Conservation (phyloP, 1,140 invertebrate species). For the Ylistrum balloti region DNA sequence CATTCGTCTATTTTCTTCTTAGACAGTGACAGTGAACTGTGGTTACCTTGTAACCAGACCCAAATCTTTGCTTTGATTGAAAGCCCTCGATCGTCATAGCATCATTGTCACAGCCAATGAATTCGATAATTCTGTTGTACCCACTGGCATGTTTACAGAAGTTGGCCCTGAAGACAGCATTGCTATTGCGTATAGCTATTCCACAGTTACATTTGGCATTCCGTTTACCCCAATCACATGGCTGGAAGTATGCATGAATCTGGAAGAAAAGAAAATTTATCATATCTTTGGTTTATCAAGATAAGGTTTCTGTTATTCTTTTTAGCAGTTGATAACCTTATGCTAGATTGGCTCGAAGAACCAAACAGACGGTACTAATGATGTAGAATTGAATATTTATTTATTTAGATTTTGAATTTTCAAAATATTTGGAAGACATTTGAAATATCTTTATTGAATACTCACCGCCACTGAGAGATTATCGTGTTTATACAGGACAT, state of each 20-base stretch:
- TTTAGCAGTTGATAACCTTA: no score
- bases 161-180: background rate
- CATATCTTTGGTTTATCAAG: no score
- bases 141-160: conserved; percentile 2
- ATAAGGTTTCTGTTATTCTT: no score
- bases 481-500: background rate
- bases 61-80: background rate
- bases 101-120: background rate
- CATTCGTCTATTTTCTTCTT: no score
- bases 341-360: no score
- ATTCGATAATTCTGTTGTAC: background rate
- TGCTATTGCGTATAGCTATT: background rate
- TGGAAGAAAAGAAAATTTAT: background rate
- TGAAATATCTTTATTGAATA: no score
- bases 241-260: background rate
- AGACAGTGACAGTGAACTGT: no score
- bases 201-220: conserved; percentile 22
- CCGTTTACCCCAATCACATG: background rate
- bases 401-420: no score
- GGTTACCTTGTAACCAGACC: background rate
- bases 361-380: no score
- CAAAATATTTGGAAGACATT: no score
- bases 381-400: no score
- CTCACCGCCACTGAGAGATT: background rate
- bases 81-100: background rate